phyloP scores from a whole-genome alignment of 2,888 invertebrate genomes.

The Morinoia aosen region DNA sequence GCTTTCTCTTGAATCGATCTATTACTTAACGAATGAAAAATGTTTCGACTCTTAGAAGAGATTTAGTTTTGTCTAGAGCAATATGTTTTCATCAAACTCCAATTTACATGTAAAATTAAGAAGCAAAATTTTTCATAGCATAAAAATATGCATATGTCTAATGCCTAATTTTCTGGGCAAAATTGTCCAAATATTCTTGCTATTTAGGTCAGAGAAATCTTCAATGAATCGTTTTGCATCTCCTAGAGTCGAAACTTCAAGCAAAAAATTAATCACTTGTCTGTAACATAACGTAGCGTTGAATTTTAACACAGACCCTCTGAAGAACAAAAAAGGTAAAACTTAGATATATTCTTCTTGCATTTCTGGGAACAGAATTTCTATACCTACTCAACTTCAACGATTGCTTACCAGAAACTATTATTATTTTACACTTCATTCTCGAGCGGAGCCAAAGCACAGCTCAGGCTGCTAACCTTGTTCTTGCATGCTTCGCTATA shows the following conservation, averaged over 20 bases:
- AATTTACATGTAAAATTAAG: neutral
- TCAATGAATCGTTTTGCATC: neutral
- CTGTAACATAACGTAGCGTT: neutral
- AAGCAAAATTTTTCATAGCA: too few species aligned
- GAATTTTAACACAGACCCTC: neutral
- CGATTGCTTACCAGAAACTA: neutral
- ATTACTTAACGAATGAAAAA: neutral
- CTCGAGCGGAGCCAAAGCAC: neutral
- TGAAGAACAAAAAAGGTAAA: neutral
- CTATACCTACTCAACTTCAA: neutral
- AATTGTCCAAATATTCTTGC: neutral
- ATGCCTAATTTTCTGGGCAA: neutral
- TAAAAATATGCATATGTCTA: neutral
- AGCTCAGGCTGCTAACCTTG: slow-evolving; percentile 34
- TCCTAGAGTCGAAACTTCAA: neutral
- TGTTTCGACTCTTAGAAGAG: neutral
- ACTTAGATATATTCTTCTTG: neutral
- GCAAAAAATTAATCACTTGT: neutral
- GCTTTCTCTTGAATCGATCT: neutral
- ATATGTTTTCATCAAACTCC: neutral
- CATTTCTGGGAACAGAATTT: neutral
- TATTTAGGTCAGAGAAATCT: neutral
- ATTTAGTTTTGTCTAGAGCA: neutral
- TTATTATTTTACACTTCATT: neutral
- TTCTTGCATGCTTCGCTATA: slow-evolving; percentile 43